Evolutionary conservation across 2,797 vertebrate genomes (phyloP).

Genomic region (Tiaroga cobitis): DNA sequence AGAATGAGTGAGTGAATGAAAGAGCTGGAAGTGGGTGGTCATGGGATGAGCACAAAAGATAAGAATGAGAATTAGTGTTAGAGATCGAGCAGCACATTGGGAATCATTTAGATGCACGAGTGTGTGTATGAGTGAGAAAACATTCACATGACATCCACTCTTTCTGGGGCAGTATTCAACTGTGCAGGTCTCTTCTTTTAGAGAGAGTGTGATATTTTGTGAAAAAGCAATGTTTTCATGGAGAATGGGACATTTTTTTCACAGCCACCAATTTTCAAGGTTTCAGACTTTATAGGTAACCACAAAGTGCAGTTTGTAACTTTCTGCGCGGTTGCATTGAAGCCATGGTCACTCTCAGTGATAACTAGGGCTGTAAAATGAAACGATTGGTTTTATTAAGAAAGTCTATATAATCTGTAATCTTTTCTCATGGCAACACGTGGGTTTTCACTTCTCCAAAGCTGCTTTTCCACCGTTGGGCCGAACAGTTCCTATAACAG

Average conservation of each 20-base stretch:
- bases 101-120: constrained; percentile 38
- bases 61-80: constrained; percentile 35
- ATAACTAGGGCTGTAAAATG: background rate
- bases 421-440: background rate
- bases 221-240: constrained; percentile 37
- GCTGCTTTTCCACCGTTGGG: background rate
- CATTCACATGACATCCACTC: constrained; percentile 20
- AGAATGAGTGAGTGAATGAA: constrained; percentile 38
- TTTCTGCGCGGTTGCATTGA: constrained; percentile 17
- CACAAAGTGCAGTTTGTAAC: background rate
- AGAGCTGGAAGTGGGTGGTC: constrained; percentile 51
- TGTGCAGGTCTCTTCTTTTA: constrained; percentile 19
- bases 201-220: constrained; percentile 37
- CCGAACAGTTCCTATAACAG: background rate
- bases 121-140: background rate
- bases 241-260: background rate
- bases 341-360: background rate
- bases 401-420: background rate
- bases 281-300: background rate
- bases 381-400: background rate
- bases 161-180: constrained; percentile 36
- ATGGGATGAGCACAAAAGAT: constrained; percentile 46
- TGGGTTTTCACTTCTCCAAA: background rate
- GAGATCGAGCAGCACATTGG: constrained; percentile 29
- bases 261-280: background rate